These are phyloP conservation scores for Sinonovacula constricta DNA, from an alignment of 1,140 invertebrate species.

Conservation along the genomic window DNA sequence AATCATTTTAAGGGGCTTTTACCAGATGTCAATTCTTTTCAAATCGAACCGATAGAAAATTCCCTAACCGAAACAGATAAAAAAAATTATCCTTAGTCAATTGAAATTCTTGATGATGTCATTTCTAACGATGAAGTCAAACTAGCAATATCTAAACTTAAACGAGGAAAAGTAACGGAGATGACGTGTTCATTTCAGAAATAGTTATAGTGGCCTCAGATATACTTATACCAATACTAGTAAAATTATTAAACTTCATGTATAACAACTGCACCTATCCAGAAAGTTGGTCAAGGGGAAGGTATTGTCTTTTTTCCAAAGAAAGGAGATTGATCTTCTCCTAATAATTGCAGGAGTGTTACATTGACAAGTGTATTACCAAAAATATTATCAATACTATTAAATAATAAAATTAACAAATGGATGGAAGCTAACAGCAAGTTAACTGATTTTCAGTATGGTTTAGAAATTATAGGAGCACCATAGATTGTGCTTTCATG, in stretches of 20 bases:
- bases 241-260: slow-evolving; percentile 1
- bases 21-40: too few relatives aligned
- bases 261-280: background rate
- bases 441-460: too few relatives aligned
- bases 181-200: slow-evolving; percentile 7
- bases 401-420: background rate
- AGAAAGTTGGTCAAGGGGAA: background rate
- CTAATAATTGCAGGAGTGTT: slow-evolving; percentile 1
- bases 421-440: background rate
- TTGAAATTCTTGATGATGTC: too few relatives aligned
- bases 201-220: background rate
- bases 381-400: slow-evolving; percentile 2
- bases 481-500: background rate
- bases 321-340: background rate
- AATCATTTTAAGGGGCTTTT: too few relatives aligned
- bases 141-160: background rate
- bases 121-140: too few relatives aligned
- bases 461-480: slow-evolving; percentile 2
- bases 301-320: slow-evolving; percentile 6
- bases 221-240: background rate
- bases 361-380: background rate
- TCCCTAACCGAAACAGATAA: too few relatives aligned
- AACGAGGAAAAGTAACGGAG: background rate
- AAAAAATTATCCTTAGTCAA: too few relatives aligned
- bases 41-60: too few relatives aligned